Evolutionary conservation across 2,113 vertebrate species (phyloP), one percentile per base, ranked within the genome.

Genomic region (Oenanthe oenanthe): DNA sequence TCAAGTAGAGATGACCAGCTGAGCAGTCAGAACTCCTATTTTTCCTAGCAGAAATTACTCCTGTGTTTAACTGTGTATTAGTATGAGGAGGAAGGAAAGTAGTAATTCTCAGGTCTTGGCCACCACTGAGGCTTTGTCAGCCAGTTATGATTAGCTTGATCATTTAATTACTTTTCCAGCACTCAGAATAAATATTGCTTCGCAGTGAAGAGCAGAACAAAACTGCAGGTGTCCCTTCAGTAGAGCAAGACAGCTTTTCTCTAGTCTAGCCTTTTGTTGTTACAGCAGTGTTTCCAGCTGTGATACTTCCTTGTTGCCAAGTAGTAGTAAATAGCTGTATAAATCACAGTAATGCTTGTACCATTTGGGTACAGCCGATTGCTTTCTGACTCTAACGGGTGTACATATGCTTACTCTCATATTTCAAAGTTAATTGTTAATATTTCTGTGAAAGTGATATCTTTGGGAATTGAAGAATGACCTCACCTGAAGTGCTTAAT

Each of bases 111-210:
- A 70, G 53, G 21, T 73, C 65, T 88, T 93, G 77, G 91, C 91
- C 68, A 83, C 60, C 72, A 45, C 51, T 61, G 73, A 61, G 81
- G 50, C n/a, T 54, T 88, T 57, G 47, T 82, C 89, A 95, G 68
- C 51, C 76, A 78, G 50, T 72, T 92, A 61, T 76, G 62, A 91
- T 91, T 93, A 95, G 45, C 80, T 85, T 95, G 76, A 91, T 95
- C 56, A 89, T 91, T 95, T 95, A 89, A 96, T 95, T 95, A 92
- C 84, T 89, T 96, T 87, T 89, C 80, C 70, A 94, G 70, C 22
- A 29, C 36, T 72, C 75, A 78, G 76, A 74, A 40, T 67, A 76
- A 68, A 56, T 71, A 63, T 45, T 61, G 50, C 84, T 86, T 95
- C 29, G 2, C 73, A 61, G 70, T 17, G 53, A 53, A 89, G 75